Evolutionary conservation across 2,797 vertebrate species (phyloP).

Genomic region (Arnoldichthys spilopterus): DNA sequence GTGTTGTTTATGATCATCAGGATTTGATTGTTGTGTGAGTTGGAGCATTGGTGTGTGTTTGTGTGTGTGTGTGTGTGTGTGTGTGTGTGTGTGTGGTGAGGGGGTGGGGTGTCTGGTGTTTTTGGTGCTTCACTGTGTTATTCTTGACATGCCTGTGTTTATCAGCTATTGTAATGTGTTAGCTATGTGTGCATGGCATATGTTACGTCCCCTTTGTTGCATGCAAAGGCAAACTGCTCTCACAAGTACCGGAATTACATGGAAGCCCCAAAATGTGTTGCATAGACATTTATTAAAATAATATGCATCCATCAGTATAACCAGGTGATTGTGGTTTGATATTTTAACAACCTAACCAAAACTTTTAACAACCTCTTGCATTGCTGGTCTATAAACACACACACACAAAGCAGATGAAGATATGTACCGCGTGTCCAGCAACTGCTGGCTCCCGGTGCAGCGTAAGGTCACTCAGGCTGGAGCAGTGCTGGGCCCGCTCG

Average conservation of each 20-base stretch:
- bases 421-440: not conserved
- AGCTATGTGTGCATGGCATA: no score
- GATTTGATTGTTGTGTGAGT: constrained; percentile 15
- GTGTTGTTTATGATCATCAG: constrained; percentile 19
- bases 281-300: not conserved
- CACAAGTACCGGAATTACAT: no score
- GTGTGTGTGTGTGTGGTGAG: no score
- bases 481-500: constrained; percentile 11
- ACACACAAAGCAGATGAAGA: not conserved
- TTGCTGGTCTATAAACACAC: not conserved
- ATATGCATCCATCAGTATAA: not conserved
- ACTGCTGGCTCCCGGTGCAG: not conserved
- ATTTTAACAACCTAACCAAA: no score
- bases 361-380: no score
- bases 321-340: no score
- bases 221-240: no score
- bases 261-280: no score
- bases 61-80: no score
- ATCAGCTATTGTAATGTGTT: not conserved
- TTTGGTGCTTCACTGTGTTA: not conserved
- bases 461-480: constrained; percentile 10
- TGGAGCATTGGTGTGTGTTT: not conserved
- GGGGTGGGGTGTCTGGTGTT: not conserved
- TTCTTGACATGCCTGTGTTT: not conserved
- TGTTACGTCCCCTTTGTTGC: no score